Evolutionary conservation across 2,888 invertebrate species (phyloP).

Genomic region (Gymnoscelis rufifasciata): DNA sequence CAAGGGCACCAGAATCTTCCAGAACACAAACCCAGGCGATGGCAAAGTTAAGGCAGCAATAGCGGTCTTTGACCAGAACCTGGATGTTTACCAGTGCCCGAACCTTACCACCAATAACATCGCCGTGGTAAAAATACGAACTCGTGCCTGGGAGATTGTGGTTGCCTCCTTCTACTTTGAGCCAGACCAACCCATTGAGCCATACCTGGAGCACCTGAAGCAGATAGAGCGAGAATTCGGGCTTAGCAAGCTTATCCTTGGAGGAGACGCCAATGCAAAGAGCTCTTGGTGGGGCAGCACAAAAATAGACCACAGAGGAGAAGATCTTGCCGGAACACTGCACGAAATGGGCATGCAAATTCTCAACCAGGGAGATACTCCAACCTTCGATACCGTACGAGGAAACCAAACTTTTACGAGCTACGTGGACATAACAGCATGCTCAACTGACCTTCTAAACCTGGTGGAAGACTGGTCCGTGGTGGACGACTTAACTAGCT

Average conservation of each 20-base stretch:
- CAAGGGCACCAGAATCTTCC: constrained; percentile 6
- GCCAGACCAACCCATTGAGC: constrained; percentile 2
- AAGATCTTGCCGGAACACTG: neutral
- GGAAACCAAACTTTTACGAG: neutral
- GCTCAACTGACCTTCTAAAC: constrained; percentile 2
- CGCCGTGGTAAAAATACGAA: neutral
- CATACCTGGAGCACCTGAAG: constrained; percentile 3
- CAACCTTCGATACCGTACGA: neutral
- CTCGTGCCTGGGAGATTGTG: constrained; percentile 1
- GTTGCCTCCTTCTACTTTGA: constrained; percentile 4
- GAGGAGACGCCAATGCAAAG: neutral
- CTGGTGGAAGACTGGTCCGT: neutral
- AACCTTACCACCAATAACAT: neutral
- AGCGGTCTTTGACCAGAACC: constrained; percentile 2
- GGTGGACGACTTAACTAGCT: constrained; percentile 9
- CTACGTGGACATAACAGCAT: neutral
- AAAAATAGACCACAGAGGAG: neutral
- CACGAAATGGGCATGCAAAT: neutral
- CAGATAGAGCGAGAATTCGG: neutral
- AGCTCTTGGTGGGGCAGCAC: neutral
- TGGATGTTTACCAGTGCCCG: neutral
- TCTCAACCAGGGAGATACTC: neutral
- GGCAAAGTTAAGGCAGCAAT: constrained; percentile 8
- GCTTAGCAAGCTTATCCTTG: neutral
- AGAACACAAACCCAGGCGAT: neutral